These are phyloP conservation scores for Ambastaia sidthimunki DNA, from an alignment of 2,797 vertebrate species.

Conservation along the genomic window DNA sequence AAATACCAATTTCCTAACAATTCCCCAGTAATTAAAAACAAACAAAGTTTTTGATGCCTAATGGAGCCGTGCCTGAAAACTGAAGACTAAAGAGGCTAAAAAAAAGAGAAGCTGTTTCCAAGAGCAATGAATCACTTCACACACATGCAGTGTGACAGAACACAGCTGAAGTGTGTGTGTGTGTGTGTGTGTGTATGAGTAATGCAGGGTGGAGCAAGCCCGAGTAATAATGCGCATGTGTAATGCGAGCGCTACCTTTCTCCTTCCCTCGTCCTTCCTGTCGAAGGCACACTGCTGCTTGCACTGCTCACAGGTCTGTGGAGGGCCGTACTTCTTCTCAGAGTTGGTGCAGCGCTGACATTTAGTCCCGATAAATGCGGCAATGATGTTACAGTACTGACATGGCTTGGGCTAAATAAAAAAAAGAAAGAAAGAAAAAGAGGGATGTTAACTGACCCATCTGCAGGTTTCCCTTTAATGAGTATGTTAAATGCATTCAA, in stretches of 20 bases:
- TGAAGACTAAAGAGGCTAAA: neutral
- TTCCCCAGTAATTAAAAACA: neutral
- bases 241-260: conserved; percentile 81
- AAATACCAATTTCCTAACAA: neutral
- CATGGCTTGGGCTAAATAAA: conserved; percentile 91
- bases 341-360: conserved; percentile 99
- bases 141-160: conserved; percentile 13
- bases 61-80: neutral
- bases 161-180: conserved; percentile 1
- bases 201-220: neutral
- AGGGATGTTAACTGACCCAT: neutral
- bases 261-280: conserved; percentile 94
- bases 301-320: conserved; percentile 97
- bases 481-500: neutral
- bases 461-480: neutral
- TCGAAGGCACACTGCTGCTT: conserved; percentile 99
- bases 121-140: conserved; percentile 13
- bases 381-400: conserved; percentile 99
- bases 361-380: conserved; percentile 98
- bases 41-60: neutral
- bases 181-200: conserved; percentile 14
- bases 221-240: neutral
- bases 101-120: conserved; percentile 1
- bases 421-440: neutral
- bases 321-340: conserved; percentile 97